These are phyloP conservation scores for Cricetomys ansorgei DNA, from an alignment of 2,113 vertebrate species.

Conservation along the genomic window DNA sequence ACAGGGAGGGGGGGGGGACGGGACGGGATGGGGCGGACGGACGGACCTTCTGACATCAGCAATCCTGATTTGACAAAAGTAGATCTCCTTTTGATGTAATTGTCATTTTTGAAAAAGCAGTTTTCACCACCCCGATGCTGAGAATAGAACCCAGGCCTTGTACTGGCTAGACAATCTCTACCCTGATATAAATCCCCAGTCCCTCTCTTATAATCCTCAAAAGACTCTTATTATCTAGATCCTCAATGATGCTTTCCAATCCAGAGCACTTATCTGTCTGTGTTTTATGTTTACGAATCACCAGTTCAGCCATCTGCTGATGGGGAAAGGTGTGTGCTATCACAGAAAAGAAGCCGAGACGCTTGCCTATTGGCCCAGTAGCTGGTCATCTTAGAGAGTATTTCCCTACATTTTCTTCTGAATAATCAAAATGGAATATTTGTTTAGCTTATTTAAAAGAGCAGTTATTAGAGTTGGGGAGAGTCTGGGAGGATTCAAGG, in stretches of 20 bases:
- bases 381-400: background rate
- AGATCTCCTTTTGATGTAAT: background rate
- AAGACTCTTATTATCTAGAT: background rate
- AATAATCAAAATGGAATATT: background rate
- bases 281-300: conserved; percentile 23
- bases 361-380: background rate
- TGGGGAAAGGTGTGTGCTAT: background rate
- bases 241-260: background rate
- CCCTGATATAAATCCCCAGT: background rate
- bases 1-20: too few species aligned
- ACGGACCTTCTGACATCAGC: conserved; percentile 2
- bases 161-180: background rate
- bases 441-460: conserved; percentile 33
- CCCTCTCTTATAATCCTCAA: background rate
- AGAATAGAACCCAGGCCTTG: background rate
- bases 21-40: too few species aligned
- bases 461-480: too few species aligned
- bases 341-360: background rate
- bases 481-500: too few species aligned
- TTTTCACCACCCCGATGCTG: background rate
- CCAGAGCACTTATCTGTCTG: background rate
- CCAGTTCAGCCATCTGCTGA: background rate
- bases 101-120: background rate
- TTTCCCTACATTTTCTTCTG: background rate
- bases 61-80: background rate